phyloP scores from a whole-genome alignment of 2,113 vertebrate genomes.

The Xenopus tropicalis region UCB_Xtro_10.0 CM004452.2:40643001-40643500 shows the following conservation, averaged over 20 bases:
- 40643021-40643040: constrained; percentile 29
- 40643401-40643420: no score
- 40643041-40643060: constrained; percentile 43
- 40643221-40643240: constrained; percentile 28
- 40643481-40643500: constrained; percentile 36
- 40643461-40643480: constrained; percentile 42
- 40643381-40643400: no score
- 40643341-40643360: constrained; percentile 7
- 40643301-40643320: no score
- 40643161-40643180: constrained; percentile 45
- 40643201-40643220: constrained; percentile 35
- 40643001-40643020: constrained; percentile 28
- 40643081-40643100: constrained; percentile 35
- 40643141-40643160: constrained; percentile 39
- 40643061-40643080: constrained; percentile 30
- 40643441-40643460: constrained; percentile 35
- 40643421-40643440: constrained; percentile 1
- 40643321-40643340: constrained; percentile 16
- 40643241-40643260: constrained; percentile 8
- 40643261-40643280: not conserved
- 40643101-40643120: constrained; percentile 38
- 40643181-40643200: constrained; percentile 38
- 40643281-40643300: not conserved
- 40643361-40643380: no score
- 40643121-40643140: constrained; percentile 42